These are phyloP conservation scores for Rhodeus uyekii DNA, from an alignment of 2,797 vertebrate species.

Conservation along the genomic window DNA sequence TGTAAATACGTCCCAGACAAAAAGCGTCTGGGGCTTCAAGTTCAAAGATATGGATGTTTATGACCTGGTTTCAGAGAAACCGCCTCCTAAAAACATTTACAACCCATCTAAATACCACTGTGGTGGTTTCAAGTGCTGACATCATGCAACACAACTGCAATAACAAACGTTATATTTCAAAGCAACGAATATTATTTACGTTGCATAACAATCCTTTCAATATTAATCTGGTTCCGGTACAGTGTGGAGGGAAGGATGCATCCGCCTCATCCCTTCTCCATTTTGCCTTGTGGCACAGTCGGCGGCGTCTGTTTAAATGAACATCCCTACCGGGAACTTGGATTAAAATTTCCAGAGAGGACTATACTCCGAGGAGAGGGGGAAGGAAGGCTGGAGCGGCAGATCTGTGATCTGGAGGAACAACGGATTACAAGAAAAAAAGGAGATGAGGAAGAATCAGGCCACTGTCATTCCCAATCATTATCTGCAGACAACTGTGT, in stretches of 20 bases:
- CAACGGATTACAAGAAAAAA: conserved; percentile 59
- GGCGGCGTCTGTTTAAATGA: conserved; percentile 54
- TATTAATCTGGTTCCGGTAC: neutral
- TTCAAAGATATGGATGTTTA: neutral
- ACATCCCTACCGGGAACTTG: conserved; percentile 20
- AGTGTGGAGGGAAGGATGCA: neutral
- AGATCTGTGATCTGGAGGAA: conserved; percentile 55
- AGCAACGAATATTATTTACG: neutral
- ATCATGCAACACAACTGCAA: neutral
- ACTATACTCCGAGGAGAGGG: conserved; percentile 48
- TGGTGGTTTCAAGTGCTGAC: neutral
- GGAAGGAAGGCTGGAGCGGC: conserved; percentile 47
- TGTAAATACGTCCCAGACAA: conserved; percentile 10
- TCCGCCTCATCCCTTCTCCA: neutral
- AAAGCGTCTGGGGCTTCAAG: neutral
- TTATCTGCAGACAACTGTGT: conserved; percentile 67
- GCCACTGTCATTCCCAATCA: conserved; percentile 73
- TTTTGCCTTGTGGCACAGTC: neutral
- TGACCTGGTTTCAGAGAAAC: neutral
- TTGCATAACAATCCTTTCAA: neutral
- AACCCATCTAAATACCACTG: neutral
- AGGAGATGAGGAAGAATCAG: conserved; percentile 62
- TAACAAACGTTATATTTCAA: neutral
- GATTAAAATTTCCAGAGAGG: conserved; percentile 39
- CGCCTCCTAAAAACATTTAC: neutral